Base-by-base conservation (phyloP, 2,888 invertebrate species). In the Harpalus rubripes region DNA sequence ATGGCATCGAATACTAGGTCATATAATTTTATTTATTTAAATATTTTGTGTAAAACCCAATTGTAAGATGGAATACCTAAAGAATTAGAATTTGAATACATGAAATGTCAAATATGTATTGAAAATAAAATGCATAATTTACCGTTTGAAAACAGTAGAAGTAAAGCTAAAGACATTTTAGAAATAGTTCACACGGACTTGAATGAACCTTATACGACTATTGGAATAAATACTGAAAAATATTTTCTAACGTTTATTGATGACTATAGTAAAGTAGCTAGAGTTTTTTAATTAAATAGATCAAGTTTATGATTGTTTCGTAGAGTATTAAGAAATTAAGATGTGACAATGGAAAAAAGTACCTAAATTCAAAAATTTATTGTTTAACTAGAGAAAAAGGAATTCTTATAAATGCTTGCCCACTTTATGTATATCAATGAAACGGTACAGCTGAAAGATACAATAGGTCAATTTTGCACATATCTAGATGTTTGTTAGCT, bases 391-490 rank as follows among this genome's bases (percentile, higher is more conserved):
- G 85, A 56, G 84, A 87, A 26, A 87, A 87, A 68, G 86, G 87
- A n/a, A 87, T 88, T 63, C 26, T 72, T 79, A 79, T 87, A 72
- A 83, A 86, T 65, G 68, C 86, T 26, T 86, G 87, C 82, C 87
- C 88, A 85, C 85, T 87, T 1, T 88, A 88, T 82, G 86, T 86
- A 74, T 87, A 87, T 85, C 86, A 88, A 81, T 79, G 87, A 16
- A 88, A 87, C 81, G 87, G 88, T 68, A 88, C 87, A 18, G 88
- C 87, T 16, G 87, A 88, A 86, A 86, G 87, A 63, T 86, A 81
- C 79, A 88, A 88, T 65, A 85, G 87, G 81, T 72, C 85, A 26
- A 58, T 86, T 7, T 86, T 87, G 87, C 87, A 87, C 52, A 86
- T 85, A 52, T 78, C 84, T 15, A 84, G 87, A 72, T 87, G 86